These are phyloP conservation scores for Dryobota labecula DNA, from an alignment of 2,888 invertebrate species.

Conservation along the genomic window DNA sequence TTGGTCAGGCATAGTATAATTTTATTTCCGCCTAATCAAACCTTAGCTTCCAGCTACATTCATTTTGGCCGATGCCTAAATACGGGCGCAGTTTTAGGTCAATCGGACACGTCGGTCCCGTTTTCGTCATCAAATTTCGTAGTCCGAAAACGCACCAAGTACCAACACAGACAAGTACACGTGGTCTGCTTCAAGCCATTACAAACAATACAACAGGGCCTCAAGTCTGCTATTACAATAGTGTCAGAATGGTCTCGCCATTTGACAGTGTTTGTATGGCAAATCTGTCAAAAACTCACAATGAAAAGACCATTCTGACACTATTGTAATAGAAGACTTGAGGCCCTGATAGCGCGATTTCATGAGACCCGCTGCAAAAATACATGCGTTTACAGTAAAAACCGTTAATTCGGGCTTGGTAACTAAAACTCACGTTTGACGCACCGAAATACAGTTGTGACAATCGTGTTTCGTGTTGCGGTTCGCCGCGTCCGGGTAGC, in stretches of 20 bases:
- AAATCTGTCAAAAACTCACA: too few species aligned
- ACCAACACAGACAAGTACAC: background rate
- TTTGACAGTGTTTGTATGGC: too few species aligned
- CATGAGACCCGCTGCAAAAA: constrained; percentile 4
- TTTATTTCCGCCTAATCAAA: background rate
- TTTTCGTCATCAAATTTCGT: constrained; percentile 14
- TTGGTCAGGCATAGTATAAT: background rate
- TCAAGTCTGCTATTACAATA: too few species aligned
- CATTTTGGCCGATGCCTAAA: constrained; percentile 25
- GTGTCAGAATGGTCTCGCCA: too few species aligned
- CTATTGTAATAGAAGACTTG: too few species aligned
- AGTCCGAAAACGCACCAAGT: constrained; percentile 10
- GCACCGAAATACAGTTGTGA: constrained; percentile 47
- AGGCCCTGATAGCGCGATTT: background rate
- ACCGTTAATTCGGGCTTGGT: constrained; percentile 23
- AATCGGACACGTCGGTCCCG: constrained; percentile 22
- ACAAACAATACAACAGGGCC: constrained; percentile 1
- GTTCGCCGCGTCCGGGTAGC: constrained; percentile 48
- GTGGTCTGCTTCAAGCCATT: background rate
- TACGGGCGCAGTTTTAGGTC: constrained; percentile 31
- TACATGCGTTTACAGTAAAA: constrained; percentile 19
- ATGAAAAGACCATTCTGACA: too few species aligned
- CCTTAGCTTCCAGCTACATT: background rate
- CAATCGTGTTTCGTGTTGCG: constrained; percentile 34
- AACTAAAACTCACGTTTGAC: constrained; percentile 17